These are phyloP conservation scores for Gymnocypris eckloni DNA, from an alignment of 2,797 vertebrate species.

Conservation along the genomic window DNA sequence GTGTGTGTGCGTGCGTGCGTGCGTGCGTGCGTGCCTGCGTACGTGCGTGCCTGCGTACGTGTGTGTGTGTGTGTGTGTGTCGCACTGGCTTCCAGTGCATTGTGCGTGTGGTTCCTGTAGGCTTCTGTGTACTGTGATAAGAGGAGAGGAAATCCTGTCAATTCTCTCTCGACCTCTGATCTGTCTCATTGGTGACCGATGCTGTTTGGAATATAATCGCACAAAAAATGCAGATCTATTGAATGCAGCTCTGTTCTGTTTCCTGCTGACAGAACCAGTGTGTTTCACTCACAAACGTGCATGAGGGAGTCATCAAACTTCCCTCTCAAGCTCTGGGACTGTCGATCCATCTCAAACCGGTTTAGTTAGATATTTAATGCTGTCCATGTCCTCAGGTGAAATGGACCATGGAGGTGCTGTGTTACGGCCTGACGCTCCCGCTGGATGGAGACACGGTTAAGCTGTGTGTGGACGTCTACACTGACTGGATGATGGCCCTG, in stretches of 20 bases:
- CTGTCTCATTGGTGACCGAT: neutral
- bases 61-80: constrained; percentile 20
- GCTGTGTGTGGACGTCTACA: constrained; percentile 93
- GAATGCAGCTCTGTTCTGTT: neutral
- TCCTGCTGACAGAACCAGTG: neutral
- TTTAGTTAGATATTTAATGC: neutral
- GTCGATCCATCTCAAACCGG: neutral
- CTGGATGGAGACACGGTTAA: constrained; percentile 92
- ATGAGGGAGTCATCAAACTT: neutral
- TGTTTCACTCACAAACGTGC: neutral
- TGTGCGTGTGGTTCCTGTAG: constrained; percentile 54
- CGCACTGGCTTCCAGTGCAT: constrained; percentile 52
- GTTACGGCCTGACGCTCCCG: constrained; percentile 89
- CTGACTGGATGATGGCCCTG: constrained; percentile 93
- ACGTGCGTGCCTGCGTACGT: constrained; percentile 29
- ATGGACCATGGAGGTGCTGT: constrained; percentile 97
- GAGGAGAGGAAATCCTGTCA: constrained; percentile 66
- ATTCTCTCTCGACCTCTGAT: constrained; percentile 49
- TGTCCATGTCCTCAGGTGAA: constrained; percentile 81
- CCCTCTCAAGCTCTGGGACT: neutral
- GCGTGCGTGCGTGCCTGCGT: neutral
- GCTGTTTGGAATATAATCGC: neutral
- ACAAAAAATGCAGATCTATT: neutral
- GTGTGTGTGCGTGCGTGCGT: constrained; percentile 29
- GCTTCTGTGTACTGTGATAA: constrained; percentile 65